Percentiles rank a stretch among this genome's conserved stretches.
These are phyloP conservation scores for Spondyliosoma cantharus DNA, from an alignment of 2,797 vertebrate genomes.

Conservation along the genomic window DNA sequence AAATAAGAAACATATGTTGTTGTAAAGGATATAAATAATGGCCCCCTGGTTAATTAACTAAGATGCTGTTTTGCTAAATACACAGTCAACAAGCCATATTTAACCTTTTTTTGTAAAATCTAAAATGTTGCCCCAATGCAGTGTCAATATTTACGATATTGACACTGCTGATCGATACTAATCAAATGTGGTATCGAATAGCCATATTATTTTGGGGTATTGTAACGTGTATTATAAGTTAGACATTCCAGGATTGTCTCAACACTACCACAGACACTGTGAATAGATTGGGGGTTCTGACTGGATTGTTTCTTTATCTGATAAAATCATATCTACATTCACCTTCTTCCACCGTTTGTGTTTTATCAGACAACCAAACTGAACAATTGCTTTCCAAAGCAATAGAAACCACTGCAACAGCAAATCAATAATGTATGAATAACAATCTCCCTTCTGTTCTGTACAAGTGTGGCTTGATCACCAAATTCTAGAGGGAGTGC, in stretches of 20 bases:
- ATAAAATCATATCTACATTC: slow-evolving; percentile 33
- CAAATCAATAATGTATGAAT: slow-evolving; percentile 63
- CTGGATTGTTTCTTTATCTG: background rate
- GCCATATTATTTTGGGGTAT: too few species aligned
- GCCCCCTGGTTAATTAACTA: too few species aligned
- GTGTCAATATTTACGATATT: too few species aligned
- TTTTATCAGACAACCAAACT: slow-evolving; percentile 17
- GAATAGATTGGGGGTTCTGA: background rate
- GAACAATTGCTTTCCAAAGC: slow-evolving; percentile 36
- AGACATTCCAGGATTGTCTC: too few species aligned
- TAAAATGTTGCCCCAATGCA: too few species aligned
- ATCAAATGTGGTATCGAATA: too few species aligned
- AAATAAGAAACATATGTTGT: background rate
- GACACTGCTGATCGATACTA: too few species aligned
- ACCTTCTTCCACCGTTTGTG: slow-evolving; percentile 3
- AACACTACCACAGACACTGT: background rate
- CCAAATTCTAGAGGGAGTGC: slow-evolving; percentile 7
- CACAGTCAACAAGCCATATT: too few species aligned
- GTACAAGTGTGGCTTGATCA: slow-evolving; percentile 24
- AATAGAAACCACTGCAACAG: slow-evolving; percentile 34
- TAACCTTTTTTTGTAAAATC: too few species aligned
- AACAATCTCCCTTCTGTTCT: slow-evolving; percentile 31
- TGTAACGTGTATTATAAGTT: too few species aligned
- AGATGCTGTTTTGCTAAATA: too few species aligned
- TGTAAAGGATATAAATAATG: background rate